Evolutionary conservation across 2,888 invertebrate species (phyloP), one percentile per base, ranked within the genome.

Genomic region (Bellardia pandia): DNA sequence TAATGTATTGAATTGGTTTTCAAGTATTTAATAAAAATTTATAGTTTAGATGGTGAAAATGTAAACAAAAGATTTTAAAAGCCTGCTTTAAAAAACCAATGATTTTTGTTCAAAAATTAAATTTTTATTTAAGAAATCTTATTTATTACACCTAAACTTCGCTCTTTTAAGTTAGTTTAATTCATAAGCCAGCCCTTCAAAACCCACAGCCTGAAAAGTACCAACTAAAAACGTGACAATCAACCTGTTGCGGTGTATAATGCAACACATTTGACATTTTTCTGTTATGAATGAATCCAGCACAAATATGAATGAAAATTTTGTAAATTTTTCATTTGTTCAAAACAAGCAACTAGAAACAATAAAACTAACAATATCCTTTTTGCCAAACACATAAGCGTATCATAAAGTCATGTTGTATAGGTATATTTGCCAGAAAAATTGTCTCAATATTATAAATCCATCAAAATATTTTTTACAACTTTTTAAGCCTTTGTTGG

Each of bases 401-500:
- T 86, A 90, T 90, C 88, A 85, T 75, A 90, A 91, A 90, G 90
- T 90, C 90, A 92, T 45, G 90, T 90, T 90, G 89, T 78, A 14
- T 45, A 45, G n/a, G n/a, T n/a, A n/a, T n/a, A n/a, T n/a, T 48
- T 56, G 56, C 77, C 16, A 74, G 69, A 23, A 69, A 91, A 92
- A 91, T 91, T 91, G 86, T 89, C 75, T 76, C 78, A 85, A 83
- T 6, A 3, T 78, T 74, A 75, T 76, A 88, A 89, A 85, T 83
- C 80, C 89, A 91, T 90, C 91, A 91, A 91, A 92, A 92, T 91
- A 92, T 92, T 91, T 89, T 90, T 82, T 71, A 88, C 84, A 90
- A 89, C 88, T 88, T 88, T 83, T 62, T 89, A 90, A 90, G 89
- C 88, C 89, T 48, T 83, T 88, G n/a, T 33, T 33, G 33, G 33